These are phyloP conservation scores for Camponotus vicinus DNA, from an alignment of 1,140 invertebrate genomes.

Conservation along the genomic window DNA sequence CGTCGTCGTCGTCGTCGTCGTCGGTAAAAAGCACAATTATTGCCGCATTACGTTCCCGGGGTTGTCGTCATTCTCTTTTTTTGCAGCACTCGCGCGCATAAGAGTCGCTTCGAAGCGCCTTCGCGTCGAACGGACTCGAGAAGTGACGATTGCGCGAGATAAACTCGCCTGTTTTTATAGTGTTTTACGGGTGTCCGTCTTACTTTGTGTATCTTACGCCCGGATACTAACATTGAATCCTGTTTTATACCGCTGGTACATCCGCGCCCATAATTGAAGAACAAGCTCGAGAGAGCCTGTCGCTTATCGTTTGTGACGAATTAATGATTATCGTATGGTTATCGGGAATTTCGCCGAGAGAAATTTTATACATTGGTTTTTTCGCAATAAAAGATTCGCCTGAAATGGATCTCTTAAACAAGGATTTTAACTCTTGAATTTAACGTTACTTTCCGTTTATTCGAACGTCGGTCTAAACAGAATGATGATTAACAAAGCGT, in stretches of 20 bases:
- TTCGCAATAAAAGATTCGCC: neutral
- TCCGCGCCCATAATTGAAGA: constrained; percentile 49
- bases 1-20: neutral
- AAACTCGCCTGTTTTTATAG: constrained; percentile 66
- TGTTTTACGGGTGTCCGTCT: constrained; percentile 69
- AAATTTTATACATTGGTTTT: constrained; percentile 46
- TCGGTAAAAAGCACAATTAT: constrained; percentile 76
- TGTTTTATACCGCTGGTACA: constrained; percentile 49
- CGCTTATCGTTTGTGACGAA: constrained; percentile 4
- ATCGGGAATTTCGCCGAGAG: neutral
- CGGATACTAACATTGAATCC: constrained; percentile 46
- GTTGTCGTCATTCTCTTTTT: constrained; percentile 28
- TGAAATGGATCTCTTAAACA: neutral
- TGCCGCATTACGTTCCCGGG: constrained; percentile 68
- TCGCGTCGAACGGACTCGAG: constrained; percentile 29
- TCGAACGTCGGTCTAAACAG: too few relatives aligned
- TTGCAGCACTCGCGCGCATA: constrained; percentile 39
- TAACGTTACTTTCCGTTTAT: too few relatives aligned
- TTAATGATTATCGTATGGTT: constrained; percentile 13
- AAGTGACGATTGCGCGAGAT: constrained; percentile 68
- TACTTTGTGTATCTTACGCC: constrained; percentile 61
- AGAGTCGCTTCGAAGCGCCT: constrained; percentile 54
- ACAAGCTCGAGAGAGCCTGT: constrained; percentile 23
- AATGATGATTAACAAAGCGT: neutral
- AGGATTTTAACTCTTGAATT: neutral